Percentiles rank a stretch among this genome's conserved stretches.
Evolutionary conservation across 2,797 vertebrate species (phyloP).

Genomic region (Melanogrammus aeglefinus): DNA sequence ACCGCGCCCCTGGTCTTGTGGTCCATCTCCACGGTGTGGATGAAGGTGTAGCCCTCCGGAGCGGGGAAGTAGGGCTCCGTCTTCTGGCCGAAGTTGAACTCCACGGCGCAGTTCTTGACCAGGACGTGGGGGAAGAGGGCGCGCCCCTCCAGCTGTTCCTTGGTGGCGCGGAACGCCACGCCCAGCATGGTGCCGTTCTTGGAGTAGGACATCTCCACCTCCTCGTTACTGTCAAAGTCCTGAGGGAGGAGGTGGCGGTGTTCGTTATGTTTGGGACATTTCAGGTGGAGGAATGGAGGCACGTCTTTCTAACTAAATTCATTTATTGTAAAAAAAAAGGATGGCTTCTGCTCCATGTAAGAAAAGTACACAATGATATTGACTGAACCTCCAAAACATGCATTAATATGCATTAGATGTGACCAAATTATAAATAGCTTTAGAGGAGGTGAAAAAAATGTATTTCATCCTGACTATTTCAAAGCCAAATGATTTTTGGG

Average conservation of each 20-base stretch:
- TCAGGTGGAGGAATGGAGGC: neutral
- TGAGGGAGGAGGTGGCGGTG: constrained; percentile 39
- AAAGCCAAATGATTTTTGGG: no score
- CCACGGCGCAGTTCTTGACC: constrained; percentile 89
- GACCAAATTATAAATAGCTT: no score
- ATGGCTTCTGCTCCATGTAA: neutral
- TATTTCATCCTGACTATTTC: no score
- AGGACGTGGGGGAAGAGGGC: constrained; percentile 87
- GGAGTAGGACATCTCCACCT: constrained; percentile 82
- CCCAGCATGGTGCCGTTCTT: constrained; percentile 86
- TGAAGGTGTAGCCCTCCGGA: constrained; percentile 83
- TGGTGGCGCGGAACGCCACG: constrained; percentile 77
- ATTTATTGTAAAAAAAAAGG: no score
- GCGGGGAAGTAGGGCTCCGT: constrained; percentile 76
- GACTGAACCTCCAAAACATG: neutral
- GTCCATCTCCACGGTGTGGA: constrained; percentile 77
- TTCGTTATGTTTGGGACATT: no score
- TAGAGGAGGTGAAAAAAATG: no score
- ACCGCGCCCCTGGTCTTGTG: constrained; percentile 80
- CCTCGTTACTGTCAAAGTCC: constrained; percentile 84
- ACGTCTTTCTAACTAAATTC: no score
- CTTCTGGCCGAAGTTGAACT: constrained; percentile 91
- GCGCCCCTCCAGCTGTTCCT: constrained; percentile 74
- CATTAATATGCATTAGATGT: no score
- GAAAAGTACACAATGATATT: neutral